Base-by-base conservation (phyloP, 2,113 vertebrate species). In the Saguinus imperator region DNA sequence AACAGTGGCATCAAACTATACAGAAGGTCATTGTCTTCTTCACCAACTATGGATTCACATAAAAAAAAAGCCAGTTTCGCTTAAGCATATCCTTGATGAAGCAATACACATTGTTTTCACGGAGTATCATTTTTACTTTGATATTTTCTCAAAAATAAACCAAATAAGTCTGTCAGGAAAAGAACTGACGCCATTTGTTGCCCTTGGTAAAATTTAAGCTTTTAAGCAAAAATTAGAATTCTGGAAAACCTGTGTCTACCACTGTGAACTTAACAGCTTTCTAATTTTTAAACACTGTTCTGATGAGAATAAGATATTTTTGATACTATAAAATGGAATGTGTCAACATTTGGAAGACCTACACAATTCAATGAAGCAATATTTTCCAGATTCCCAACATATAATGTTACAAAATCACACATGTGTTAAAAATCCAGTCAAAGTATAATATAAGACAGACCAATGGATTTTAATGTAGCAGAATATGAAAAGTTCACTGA, bases 201-300 rank as follows among this genome's bases (percentile, higher is more conserved):
- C n/a, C 77, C 93, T 40, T 88, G 58, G 91, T 91, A 95, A 90
- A 97, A 97, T 66, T 94, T 4, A 87, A 85, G 25, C 58, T 95
- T 92, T 86, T 52, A 95, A 92, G 45, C 57, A 95, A 94, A 97
- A 92, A 87, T 52, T 40, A 40, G 45, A 87, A 92, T 95, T 96
- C 66, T 94, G 79, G 72, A 91, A 92, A 94, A 90, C 23, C 14
- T 83, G 43, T 84, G 72, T 61, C 25, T 13, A 86, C 77, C 35
- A 86, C 27, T 37, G 1, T 91, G 6, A 91, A 29, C n/a, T 61
- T 75, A 97, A 92, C 12, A 93, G 40, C 57, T 82, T 96, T 81
- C 90, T 57, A 94, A 82, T 29, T 72, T 48, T 76, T 87, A 82
- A 64, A 86, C 3, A 83, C 79, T 95, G 12, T 79, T 96, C 57